Evolutionary conservation across 2,888 invertebrate genomes (phyloP), one percentile per base, ranked within the genome.

Genomic region (Stratiomys singularior): DNA sequence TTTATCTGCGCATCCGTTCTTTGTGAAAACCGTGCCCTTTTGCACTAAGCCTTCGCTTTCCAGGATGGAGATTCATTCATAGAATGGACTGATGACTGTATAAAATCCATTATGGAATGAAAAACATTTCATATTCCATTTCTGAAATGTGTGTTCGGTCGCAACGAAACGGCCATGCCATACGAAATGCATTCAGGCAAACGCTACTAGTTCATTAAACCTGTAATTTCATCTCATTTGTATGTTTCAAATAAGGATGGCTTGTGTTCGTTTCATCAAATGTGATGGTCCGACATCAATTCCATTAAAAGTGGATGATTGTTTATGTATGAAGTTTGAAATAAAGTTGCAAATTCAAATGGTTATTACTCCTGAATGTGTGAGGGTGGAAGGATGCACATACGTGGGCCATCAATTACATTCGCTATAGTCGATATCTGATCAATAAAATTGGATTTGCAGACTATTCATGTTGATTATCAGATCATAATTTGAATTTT

Each of bases 1-100:
- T 77, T 44, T 64, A 52, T 77, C 56, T 47, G 71, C 60, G 44
- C 76, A 80, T 80, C 80, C 78, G 79, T 79, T 64, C 64, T 46
- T 44, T 67, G 37, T 37, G 67, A 13, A 9, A 9, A n/a, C 18
- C n/a, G n/a, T 28, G 25, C 23, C 3, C 64, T 21, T 64, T 64
- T 64, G 28, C 30, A 28, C 44, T 21, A 9, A 13, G 21, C 23
- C 30, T 15, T 1, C n/a, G n/a, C n/a, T 18, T 64, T 23, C 5
- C 67, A 46, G 37, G 18, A 18, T 1, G 64, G 47, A 52, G 23
- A 52, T 11, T 71, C 27, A 47, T 47, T 47, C 27, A 30, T 18
- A 18, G 58, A 72, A 58, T 11, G 67, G 67, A 44, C 46, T 67
- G 67, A 67, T 67, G 46, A 46, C 67, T 67, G 67, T 56, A 56